phyloP scores from a whole-genome alignment of 30 jellyfish, hydroid and myxozoan genomes.

The Pseudorhiza aurosa region DNA sequence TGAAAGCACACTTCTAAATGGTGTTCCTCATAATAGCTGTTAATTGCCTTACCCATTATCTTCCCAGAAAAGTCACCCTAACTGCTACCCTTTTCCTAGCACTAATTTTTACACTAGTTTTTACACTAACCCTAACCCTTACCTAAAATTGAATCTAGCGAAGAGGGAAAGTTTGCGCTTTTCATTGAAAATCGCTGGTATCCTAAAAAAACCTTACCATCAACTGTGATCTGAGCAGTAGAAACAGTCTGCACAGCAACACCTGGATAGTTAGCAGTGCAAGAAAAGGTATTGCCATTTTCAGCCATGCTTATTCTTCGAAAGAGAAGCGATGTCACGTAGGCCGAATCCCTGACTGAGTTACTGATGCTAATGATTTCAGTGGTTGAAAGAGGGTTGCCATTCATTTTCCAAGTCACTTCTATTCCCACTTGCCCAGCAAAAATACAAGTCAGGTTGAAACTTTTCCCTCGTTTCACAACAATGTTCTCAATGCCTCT shows the following conservation, averaged over 20 bases:
- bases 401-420: conserved; percentile 86
- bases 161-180: no score
- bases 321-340: conserved; percentile 59
- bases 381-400: conserved; percentile 71
- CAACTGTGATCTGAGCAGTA: conserved; percentile 74
- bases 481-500: conserved; percentile 46
- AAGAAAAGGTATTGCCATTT: conserved; percentile 82
- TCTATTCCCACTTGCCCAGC: conserved; percentile 87
- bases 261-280: conserved; percentile 92
- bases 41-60: no score
- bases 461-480: conserved; percentile 79
- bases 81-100: no score
- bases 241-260: conserved; percentile 74
- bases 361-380: conserved; percentile 73
- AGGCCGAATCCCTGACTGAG: not conserved
- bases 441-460: conserved; percentile 84
- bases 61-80: no score
- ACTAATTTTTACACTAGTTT: no score
- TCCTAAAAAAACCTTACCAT: no score
- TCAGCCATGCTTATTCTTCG: conserved; percentile 77
- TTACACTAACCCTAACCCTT: no score
- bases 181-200: no score
- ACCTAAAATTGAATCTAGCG: no score
- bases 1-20: no score
- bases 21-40: no score